Conservation (phyloP, 2,888 invertebrate species). For the Malthinus flaveolus region DNA sequence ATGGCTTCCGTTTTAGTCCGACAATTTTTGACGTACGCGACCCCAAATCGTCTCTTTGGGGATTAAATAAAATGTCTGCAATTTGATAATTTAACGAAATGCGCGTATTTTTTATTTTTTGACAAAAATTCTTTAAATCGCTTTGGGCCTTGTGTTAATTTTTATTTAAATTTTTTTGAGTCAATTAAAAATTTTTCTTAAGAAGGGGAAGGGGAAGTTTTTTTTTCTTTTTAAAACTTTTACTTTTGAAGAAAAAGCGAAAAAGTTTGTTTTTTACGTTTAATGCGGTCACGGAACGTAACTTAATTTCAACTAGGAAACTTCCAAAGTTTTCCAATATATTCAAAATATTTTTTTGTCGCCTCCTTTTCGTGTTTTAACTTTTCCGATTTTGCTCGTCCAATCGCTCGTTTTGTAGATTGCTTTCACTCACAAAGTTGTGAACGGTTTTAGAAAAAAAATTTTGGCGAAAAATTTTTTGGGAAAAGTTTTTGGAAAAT, state of each 20-base stretch:
- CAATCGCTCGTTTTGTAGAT: no score
- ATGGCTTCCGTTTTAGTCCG: no score
- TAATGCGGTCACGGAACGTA: neutral
- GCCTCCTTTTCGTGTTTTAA: no score
- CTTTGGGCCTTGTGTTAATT: no score
- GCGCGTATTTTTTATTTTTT: neutral
- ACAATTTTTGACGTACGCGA: neutral
- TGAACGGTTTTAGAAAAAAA: neutral
- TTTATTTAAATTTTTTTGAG: no score
- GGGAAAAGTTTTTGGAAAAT: no score
- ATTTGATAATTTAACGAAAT: slow-evolving; percentile 1
- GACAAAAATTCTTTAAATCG: neutral
- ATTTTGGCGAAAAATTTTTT: no score
- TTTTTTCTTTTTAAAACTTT: no score
- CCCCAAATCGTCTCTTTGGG: neutral
- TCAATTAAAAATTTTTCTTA: no score
- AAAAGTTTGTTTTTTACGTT: slow-evolving; percentile 2
- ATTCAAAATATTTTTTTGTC: neutral
- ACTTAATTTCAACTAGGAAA: slow-evolving; percentile 5
- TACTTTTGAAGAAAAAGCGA: neutral
- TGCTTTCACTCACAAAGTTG: neutral
- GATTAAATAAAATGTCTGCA: neutral
- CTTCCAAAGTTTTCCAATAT: neutral
- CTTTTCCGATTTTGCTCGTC: no score
- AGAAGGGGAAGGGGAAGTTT: no score